phyloP scores from a whole-genome alignment of 2,113 vertebrate species.

The Platysternon megacephalum region DNA sequence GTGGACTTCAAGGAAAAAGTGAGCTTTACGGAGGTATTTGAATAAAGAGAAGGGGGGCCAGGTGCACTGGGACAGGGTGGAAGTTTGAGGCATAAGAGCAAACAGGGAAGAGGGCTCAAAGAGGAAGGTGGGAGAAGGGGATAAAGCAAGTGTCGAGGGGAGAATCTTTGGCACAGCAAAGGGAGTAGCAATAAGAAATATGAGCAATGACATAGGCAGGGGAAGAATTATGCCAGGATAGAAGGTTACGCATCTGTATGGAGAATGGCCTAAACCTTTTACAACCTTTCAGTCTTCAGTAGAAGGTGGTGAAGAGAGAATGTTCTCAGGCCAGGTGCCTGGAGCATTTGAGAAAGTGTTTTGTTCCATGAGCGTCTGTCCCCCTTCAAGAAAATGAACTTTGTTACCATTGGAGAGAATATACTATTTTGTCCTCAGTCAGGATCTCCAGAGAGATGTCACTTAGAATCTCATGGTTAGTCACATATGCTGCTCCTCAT shows the following conservation, averaged over 20 bases:
- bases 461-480: rapidly evolving
- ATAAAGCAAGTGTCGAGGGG: not conserved
- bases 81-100: not conserved
- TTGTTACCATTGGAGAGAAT: not conserved
- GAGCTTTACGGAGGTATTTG: not conserved
- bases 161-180: not conserved
- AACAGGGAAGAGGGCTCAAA: not conserved
- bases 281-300: not conserved
- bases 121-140: not conserved
- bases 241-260: not conserved
- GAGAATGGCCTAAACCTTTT: not conserved
- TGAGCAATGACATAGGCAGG: rapidly evolving
- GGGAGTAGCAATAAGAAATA: not conserved
- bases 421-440: not conserved
- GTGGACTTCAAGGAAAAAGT: not conserved
- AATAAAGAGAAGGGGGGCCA: not conserved
- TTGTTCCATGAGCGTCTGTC: rapidly evolving
- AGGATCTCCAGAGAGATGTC: not conserved
- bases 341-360: not conserved
- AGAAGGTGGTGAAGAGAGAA: not conserved
- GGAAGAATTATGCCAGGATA: not conserved
- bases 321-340: not conserved
- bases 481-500: rapidly evolving
- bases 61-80: not conserved
- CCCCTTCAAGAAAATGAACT: not conserved